Percentiles rank a stretch among this genome's conserved stretches.
Conservation (phyloP, 2,888 invertebrate genomes). For the Atethmia centrago region DNA sequence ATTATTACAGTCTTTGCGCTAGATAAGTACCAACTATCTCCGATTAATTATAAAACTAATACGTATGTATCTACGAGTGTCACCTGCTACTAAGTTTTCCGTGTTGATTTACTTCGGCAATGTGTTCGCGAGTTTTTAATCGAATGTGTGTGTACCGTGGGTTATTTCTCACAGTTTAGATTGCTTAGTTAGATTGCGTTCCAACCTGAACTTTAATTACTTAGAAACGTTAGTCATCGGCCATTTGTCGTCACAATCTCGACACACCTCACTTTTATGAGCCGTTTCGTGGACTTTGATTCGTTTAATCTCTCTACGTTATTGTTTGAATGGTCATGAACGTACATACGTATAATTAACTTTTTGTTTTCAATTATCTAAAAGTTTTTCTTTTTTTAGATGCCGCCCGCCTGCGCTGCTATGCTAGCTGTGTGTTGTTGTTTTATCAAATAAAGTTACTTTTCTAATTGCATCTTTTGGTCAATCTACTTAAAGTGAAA, state of each 20-base stretch:
- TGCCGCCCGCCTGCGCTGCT: background rate
- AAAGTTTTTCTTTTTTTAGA: slow-evolving; percentile 22
- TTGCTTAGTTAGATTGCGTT: slow-evolving; percentile 71
- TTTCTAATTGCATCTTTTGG: background rate
- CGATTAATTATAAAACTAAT: slow-evolving; percentile 29
- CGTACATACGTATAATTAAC: slow-evolving; percentile 25
- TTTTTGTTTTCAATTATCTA: slow-evolving; percentile 31
- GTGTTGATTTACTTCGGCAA: slow-evolving; percentile 41
- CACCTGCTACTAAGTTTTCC: slow-evolving; percentile 22
- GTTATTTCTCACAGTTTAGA: slow-evolving; percentile 74
- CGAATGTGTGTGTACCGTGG: slow-evolving; percentile 53
- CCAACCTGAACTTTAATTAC: slow-evolving; percentile 76
- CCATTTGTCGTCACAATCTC: slow-evolving; percentile 60
- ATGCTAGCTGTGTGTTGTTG: background rate
- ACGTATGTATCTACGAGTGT: slow-evolving; percentile 1
- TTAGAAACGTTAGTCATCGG: slow-evolving; percentile 70
- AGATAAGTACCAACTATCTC: slow-evolving; percentile 10
- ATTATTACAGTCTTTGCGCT: background rate
- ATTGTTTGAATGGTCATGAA: slow-evolving; percentile 38
- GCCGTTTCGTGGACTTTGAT: slow-evolving; percentile 61
- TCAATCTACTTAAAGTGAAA: background rate
- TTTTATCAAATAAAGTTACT: background rate
- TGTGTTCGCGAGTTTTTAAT: slow-evolving; percentile 64
- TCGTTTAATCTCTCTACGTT: slow-evolving; percentile 58
- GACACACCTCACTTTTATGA: slow-evolving; percentile 67